Evolutionary conservation across 2,113 vertebrate genomes (phyloP), one percentile per base, ranked within the genome.

Genomic region (Triplophysa tibetana): DNA sequence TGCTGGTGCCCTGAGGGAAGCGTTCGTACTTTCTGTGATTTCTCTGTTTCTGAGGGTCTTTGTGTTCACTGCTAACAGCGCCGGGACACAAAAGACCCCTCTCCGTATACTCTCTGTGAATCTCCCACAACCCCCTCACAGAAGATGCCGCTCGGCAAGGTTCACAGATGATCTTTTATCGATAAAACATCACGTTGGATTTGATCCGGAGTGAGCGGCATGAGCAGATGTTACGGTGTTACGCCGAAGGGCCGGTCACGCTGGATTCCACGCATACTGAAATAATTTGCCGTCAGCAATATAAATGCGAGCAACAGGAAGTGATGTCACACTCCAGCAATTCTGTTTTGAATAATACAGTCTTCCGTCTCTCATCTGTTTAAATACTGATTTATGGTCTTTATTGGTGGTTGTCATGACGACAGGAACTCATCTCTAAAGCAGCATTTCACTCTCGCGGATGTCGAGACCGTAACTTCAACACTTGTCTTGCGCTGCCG

Each of bases 1-100:
- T 26, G 5, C 43, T 12, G 45, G 66, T 10, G 61, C 23, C 69
- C 73, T 45, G 1, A 52, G 69, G 60, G 63, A 48, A 63, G 38
- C n/a, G n/a, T 10, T 1, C 8, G 14, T 33, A 26, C 61, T 24
- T 54, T 50, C 26, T 64, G 54, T 4, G 14, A 62, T 67, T 56
- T 80, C 14, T 56, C 43, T 65, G 43, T 3, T 10, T 64, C 33
- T 75, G 79, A 63, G 63, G 79, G 61, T 52, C 79, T 56, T 74
- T 80, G 61, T 66, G 48, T 50, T 19, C 61, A 4, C 29, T 67
- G 16, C 41, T 61, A 41, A 45, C 43, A 61, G 38, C 67, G 24
- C 41, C 12, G 33, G 66, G 21, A 38, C 21, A 43, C 45, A 52
- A 68, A 29, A 33, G 14, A 19, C 52, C 56, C 56, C 50, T 48